A percentile compares a stretch with the other conserved stretches of the same genome.
Conservation (phyloP, 2,797 vertebrate genomes). For the Phataginus tetradactyla region DNA sequence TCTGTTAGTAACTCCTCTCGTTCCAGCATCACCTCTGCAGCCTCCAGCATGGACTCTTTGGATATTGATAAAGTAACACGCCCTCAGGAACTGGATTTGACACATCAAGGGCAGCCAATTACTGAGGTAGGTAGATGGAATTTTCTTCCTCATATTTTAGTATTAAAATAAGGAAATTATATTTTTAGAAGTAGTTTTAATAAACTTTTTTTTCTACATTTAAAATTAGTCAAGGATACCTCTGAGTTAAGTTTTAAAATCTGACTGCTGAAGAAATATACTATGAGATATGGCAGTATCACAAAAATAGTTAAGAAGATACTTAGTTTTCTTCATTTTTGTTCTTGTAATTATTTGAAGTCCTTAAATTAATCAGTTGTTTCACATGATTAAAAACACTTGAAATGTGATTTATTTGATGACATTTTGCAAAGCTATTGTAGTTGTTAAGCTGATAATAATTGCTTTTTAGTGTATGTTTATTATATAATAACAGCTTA, state of each 20-base stretch:
- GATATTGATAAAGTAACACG: slow-evolving; percentile 93
- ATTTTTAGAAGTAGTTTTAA: slow-evolving; percentile 1
- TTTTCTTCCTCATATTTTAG: not conserved
- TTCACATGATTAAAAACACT: slow-evolving; percentile 36
- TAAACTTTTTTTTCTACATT: slow-evolving; percentile 12
- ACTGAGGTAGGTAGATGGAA: slow-evolving; percentile 87
- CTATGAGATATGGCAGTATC: not conserved
- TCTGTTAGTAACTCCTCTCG: slow-evolving; percentile 95
- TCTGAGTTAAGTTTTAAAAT: slow-evolving; percentile 48
- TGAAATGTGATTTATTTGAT: slow-evolving; percentile 17
- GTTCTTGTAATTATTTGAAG: slow-evolving; percentile 26
- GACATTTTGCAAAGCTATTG: slow-evolving; percentile 2
- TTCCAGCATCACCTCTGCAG: slow-evolving; percentile 95
- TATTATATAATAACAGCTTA: slow-evolving; percentile 24
- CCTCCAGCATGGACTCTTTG: slow-evolving; percentile 98
- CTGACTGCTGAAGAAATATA: not conserved
- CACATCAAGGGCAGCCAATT: slow-evolving; percentile 87
- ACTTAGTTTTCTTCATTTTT: slow-evolving; percentile 39
- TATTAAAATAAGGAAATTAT: slow-evolving; percentile 11
- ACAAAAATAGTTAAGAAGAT: slow-evolving; percentile 25
- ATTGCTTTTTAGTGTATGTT: slow-evolving; percentile 17
- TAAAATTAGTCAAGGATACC: slow-evolving; percentile 53
- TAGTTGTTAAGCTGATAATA: not conserved
- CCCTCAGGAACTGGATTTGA: slow-evolving; percentile 90
- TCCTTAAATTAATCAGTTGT: slow-evolving; percentile 55